phyloP scores from a whole-genome alignment of 64 coral and sea anemone species.

The Acropora tenuis region DNA sequence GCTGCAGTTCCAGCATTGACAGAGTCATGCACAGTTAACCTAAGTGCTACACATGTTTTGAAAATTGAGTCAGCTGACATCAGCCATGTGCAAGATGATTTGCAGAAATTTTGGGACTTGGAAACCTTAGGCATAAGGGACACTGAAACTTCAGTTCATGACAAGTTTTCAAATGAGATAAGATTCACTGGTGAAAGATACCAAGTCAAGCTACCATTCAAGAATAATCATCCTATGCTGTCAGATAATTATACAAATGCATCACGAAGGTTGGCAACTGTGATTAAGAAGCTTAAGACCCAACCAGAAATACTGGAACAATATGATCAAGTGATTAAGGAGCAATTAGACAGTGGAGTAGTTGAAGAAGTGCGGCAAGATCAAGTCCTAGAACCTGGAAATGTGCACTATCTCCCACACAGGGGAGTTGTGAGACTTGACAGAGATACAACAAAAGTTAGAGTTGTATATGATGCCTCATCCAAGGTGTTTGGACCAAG shows the following conservation, averaged over 20 bases:
- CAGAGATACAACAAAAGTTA: not conserved
- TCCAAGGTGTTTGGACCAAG: not conserved
- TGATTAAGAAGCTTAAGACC: not conserved
- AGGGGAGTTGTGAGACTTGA: constrained; percentile 30
- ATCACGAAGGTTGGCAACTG: not conserved
- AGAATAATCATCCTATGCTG: not conserved
- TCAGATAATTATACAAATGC: constrained; percentile 2
- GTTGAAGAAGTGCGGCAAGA: not conserved
- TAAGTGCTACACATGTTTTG: not conserved
- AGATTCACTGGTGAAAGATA: not conserved
- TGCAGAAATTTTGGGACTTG: not conserved
- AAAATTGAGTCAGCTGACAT: too few relatives aligned
- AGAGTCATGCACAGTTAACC: too few relatives aligned
- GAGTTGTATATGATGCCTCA: too few relatives aligned
- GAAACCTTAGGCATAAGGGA: too few relatives aligned
- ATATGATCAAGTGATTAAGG: constrained; percentile 30
- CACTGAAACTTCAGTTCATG: too few relatives aligned
- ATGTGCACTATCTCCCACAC: constrained; percentile 40
- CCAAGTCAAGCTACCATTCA: not conserved
- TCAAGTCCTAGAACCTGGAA: not conserved
- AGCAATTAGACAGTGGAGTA: constrained; percentile 35
- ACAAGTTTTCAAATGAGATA: not conserved
- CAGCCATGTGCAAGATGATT: not conserved
- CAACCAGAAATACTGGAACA: constrained; percentile 11
- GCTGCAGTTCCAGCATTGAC: too few relatives aligned